Conservation (phyloP, 2,113 vertebrate genomes). For the Bombycilla garrulus region DNA sequence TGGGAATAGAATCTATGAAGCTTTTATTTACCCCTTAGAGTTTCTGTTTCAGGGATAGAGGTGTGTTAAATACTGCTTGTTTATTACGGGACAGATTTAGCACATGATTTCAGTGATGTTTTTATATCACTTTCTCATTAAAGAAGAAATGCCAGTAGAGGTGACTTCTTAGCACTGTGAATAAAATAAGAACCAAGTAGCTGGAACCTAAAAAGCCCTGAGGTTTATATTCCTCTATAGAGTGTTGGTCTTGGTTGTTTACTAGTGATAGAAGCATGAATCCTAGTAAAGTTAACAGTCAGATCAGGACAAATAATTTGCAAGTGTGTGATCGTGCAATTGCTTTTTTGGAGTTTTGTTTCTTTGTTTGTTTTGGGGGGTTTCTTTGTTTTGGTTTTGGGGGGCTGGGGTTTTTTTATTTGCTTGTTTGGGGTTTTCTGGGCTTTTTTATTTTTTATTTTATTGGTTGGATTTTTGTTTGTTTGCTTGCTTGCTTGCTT, state of each 20-base stretch:
- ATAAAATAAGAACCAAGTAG: neutral
- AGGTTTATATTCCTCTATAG: neutral
- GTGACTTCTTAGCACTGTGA: neutral
- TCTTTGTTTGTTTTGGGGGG: neutral
- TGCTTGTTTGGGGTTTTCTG: neutral
- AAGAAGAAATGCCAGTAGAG: neutral
- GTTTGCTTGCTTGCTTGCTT: neutral
- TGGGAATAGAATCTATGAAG: neutral
- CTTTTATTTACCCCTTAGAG: neutral
- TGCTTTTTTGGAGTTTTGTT: neutral
- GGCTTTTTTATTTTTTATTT: neutral
- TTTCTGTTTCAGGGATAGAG: neutral
- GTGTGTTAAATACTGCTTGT: constrained; percentile 7
- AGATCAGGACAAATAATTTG: neutral
- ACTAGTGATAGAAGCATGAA: neutral
- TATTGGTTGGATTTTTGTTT: neutral
- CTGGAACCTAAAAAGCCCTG: neutral
- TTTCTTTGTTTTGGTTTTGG: no score
- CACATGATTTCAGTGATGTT: neutral
- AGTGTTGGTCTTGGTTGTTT: neutral
- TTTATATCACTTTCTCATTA: neutral
- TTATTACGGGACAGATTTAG: constrained; percentile 6
- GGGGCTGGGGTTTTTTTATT: no score
- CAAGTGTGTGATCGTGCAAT: neutral
- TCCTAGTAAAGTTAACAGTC: neutral